A percentile compares a stretch with the other conserved stretches of the same genome.
phyloP scores from a whole-genome alignment of 53 echinoderm and acorn worm species.

The Temnopleurus reevesii region DNA sequence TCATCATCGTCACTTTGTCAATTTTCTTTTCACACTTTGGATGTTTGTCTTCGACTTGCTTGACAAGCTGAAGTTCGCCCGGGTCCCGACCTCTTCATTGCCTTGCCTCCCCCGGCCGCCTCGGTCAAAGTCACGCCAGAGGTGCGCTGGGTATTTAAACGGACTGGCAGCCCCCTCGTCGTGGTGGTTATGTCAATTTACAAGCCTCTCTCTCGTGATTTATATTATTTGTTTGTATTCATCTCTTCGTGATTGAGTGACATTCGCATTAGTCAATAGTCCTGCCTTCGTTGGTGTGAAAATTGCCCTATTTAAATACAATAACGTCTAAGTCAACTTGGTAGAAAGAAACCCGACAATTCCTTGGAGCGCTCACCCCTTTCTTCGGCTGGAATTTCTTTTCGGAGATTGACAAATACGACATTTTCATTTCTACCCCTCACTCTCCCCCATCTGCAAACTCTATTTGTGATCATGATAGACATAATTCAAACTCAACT shows the following conservation, averaged over 20 bases:
- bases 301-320: conserved; percentile 14
- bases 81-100: conserved; percentile 20
- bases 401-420: conserved; percentile 19
- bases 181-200: conserved; percentile 24
- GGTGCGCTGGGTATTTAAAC: conserved; percentile 42
- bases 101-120: conserved; percentile 18
- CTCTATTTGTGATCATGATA: conserved; percentile 10
- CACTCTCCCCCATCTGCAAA: background rate
- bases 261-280: conserved; percentile 12
- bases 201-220: conserved; percentile 19
- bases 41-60: conserved; percentile 34
- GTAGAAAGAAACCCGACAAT: conserved; percentile 11
- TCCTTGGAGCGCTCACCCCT: conserved; percentile 20
- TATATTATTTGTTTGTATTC: conserved; percentile 12
- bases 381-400: background rate
- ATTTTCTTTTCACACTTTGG: conserved; percentile 26
- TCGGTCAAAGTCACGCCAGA: conserved; percentile 55
- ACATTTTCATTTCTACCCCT: background rate
- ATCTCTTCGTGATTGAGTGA: conserved; percentile 36
- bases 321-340: conserved; percentile 37
- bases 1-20: background rate
- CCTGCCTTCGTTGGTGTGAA: conserved; percentile 4
- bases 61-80: conserved; percentile 44
- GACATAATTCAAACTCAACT: background rate
- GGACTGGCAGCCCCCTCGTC: background rate